Evolutionary conservation across 2,797 vertebrate species (phyloP), one percentile per base, ranked within the genome.

Genomic region (Acridotheres tristis): DNA sequence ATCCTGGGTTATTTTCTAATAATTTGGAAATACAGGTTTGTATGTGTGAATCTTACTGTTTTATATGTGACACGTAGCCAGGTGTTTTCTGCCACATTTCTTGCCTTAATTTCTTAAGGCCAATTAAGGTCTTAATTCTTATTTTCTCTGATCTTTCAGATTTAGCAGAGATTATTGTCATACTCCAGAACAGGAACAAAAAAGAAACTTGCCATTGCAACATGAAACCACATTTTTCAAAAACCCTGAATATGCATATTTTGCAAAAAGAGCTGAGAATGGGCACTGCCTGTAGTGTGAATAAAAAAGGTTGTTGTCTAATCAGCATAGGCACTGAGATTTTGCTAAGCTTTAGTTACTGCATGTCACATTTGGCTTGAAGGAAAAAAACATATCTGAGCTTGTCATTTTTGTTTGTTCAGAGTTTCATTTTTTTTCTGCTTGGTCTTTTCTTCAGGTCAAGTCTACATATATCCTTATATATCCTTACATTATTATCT

Each of bases 311-410:
- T 79, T 10, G 12, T 61, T 86, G 48, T 92, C 67, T 89, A 93
- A 94, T 94, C 79, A 93, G 22, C 62, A 51, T 29, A 89, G 86
- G 74, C 79, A 72, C 29, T 61, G 73, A 93, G 54, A 96, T 67
- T 85, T 95, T 93, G 81, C 97, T 90, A 92, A 85, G 34, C 19
- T 96, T 92, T 95, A 5, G 10, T 74, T 91, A 48, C 53, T 87
- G 50, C 6, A 8, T 30, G 36, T 93, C 74, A 78, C 45, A 32
- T 63, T 81, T 78, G 34, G 5, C 26, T 92, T 57, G 36, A 94
- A 86, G 79, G 9, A 12, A 73, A 40, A 69, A 55, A 45, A 3
- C 1, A 3, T 25, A 42, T 22, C 3, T 65, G 30, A 82, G 17
- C 15, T 65, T 87, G 45, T 80, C 10, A 58, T 30, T 78, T 93